Percentiles rank a stretch among this genome's conserved stretches.
Conservation (phyloP, 2,797 vertebrate species). For the Triplophysa yarkandensis region DNA sequence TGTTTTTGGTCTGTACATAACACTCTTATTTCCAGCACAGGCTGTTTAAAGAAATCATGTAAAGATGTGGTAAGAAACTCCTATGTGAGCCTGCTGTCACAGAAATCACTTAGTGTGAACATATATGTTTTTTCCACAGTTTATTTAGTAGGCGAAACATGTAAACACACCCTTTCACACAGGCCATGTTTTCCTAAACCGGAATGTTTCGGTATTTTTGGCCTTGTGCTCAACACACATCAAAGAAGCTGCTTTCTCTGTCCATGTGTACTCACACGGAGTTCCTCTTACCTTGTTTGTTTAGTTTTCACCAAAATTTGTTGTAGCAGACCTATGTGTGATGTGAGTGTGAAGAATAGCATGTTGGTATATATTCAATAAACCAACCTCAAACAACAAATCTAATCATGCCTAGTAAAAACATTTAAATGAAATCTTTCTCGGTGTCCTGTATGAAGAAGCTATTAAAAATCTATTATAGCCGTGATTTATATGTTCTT, state of each 20-base stretch:
- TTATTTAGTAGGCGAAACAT: slow-evolving; percentile 32
- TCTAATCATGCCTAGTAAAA: no score
- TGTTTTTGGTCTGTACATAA: background rate
- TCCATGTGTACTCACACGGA: slow-evolving; percentile 7
- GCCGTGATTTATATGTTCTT: no score
- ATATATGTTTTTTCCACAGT: slow-evolving; percentile 2
- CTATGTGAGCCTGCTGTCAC: background rate
- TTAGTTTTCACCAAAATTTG: slow-evolving; percentile 20
- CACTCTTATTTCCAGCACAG: slow-evolving; percentile 3
- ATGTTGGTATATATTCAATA: background rate
- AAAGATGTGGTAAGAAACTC: background rate
- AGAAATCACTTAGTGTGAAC: background rate
- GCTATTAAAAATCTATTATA: no score
- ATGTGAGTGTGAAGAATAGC: background rate
- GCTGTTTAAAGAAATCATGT: background rate
- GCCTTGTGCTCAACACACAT: slow-evolving; percentile 32
- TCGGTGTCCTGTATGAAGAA: no score
- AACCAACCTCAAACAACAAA: background rate
- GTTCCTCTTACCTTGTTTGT: slow-evolving; percentile 13
- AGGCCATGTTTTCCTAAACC: slow-evolving; percentile 50
- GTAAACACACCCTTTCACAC: slow-evolving; percentile 40
- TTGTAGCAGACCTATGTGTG: background rate
- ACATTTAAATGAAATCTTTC: no score
- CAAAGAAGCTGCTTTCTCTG: slow-evolving; percentile 20
- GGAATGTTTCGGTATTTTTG: slow-evolving; percentile 13